A percentile compares a stretch with the other conserved stretches of the same genome.
phyloP scores from a whole-genome alignment of 2,888 invertebrate genomes.

The Actias luna region DNA sequence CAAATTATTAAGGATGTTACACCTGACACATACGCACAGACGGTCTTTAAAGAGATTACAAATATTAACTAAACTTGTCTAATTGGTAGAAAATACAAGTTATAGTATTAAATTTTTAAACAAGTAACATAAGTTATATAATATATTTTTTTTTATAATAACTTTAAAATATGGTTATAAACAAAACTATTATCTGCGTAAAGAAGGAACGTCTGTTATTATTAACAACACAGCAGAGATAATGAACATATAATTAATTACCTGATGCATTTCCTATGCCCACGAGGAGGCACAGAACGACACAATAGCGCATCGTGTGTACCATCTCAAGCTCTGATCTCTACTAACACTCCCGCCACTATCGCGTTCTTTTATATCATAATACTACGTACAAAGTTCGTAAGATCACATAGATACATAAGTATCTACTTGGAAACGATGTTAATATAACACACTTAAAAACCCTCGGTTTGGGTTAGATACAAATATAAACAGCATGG shows the following conservation, averaged over 20 bases:
- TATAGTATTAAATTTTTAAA: neutral
- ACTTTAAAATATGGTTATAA: neutral
- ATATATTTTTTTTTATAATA: neutral
- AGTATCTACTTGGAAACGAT: conserved; percentile 56
- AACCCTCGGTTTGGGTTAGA: neutral
- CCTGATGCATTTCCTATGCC: conserved; percentile 46
- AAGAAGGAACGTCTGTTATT: conserved; percentile 11
- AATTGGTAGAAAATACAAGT: neutral
- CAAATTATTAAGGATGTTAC: too few relatives aligned
- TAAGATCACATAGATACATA: conserved; percentile 46
- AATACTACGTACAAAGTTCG: conserved; percentile 53
- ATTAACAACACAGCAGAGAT: conserved; percentile 14
- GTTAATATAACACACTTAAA: conserved; percentile 19
- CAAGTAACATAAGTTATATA: neutral
- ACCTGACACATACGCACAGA: too few relatives aligned
- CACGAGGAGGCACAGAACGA: conserved; percentile 42
- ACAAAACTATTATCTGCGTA: neutral
- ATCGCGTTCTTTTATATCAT: conserved; percentile 67
- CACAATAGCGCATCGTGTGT: conserved; percentile 44
- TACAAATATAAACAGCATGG: neutral
- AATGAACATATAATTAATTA: conserved; percentile 27
- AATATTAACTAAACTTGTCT: neutral
- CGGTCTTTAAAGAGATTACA: too few relatives aligned
- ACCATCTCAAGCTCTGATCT: conserved; percentile 51
- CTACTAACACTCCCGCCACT: conserved; percentile 42